Evolutionary conservation across 2,888 invertebrate genomes (phyloP).

Genomic region (Hypercompe scribonia): DNA sequence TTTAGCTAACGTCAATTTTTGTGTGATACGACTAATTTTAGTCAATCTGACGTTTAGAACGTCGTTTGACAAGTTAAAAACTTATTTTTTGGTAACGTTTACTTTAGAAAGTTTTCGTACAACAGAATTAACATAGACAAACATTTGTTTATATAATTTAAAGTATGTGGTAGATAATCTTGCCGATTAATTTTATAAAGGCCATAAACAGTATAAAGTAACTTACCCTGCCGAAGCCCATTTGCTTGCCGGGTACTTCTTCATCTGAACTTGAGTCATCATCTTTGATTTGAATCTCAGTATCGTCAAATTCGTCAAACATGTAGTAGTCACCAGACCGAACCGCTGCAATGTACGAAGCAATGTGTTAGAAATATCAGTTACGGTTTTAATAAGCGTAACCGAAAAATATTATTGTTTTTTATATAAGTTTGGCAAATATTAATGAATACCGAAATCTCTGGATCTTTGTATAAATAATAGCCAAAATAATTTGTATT

Average conservation of each 20-base stretch:
- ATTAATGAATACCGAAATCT: background rate
- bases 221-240: slow-evolving; percentile 86
- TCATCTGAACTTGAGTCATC: slow-evolving; percentile 87
- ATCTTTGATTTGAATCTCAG: slow-evolving; percentile 89
- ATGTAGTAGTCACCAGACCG: slow-evolving; percentile 99
- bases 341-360: slow-evolving; percentile 90
- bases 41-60: no score
- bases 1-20: no score
- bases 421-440: background rate
- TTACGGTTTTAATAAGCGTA: slow-evolving; percentile 6
- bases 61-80: no score
- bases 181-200: slow-evolving; percentile 17
- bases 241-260: slow-evolving; percentile 75
- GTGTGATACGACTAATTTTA: no score
- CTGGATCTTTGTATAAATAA: background rate
- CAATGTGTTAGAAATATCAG: slow-evolving; percentile 15
- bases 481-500: background rate
- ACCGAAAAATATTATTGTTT: slow-evolving; percentile 4
- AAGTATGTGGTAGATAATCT: slow-evolving; percentile 15
- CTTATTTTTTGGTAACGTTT: no score
- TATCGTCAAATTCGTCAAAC: slow-evolving; percentile 97
- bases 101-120: no score
- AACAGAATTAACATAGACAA: background rate
- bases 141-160: background rate
- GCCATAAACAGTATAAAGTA: background rate